Conservation (phyloP, 1,140 invertebrate species). For the Coelopa frigida region DNA sequence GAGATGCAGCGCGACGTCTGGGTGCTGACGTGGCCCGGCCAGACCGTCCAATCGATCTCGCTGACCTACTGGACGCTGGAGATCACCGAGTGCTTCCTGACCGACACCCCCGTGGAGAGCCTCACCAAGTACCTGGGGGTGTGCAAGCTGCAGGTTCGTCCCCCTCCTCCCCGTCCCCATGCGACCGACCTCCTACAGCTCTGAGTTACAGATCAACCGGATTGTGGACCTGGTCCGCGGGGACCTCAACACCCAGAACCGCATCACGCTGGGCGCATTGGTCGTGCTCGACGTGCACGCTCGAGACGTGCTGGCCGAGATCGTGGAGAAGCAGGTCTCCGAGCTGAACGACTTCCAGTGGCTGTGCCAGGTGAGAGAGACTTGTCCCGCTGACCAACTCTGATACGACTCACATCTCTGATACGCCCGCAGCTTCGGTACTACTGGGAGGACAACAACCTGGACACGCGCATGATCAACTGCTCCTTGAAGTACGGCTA, state of each 20-base stretch:
- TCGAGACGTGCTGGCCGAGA: conserved; percentile 69
- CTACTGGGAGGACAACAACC: conserved; percentile 78
- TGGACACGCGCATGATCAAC: conserved; percentile 88
- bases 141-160: conserved; percentile 46
- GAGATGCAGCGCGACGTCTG: conserved; percentile 62
- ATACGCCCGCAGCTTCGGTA: conserved; percentile 75
- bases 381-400: not conserved
- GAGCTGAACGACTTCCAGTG: conserved; percentile 82
- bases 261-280: conserved; percentile 81
- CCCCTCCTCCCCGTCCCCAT: too few relatives aligned
- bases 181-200: too few relatives aligned
- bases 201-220: conserved; percentile 66
- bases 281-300: conserved; percentile 91
- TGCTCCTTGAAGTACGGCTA: conserved; percentile 86
- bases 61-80: conserved; percentile 84
- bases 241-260: conserved; percentile 77
- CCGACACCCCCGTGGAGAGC: conserved; percentile 43
- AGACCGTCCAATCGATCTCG: conserved; percentile 77
- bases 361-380: conserved; percentile 61
- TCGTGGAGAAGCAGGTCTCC: conserved; percentile 61
- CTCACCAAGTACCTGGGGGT: conserved; percentile 50
- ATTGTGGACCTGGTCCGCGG: conserved; percentile 83
- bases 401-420: not conserved
- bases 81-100: conserved; percentile 64
- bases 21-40: conserved; percentile 84